Percentiles rank a stretch among this genome's conserved stretches.
These are phyloP conservation scores for Sepiola atlantica DNA, from an alignment of 2,888 invertebrate species.

Conservation along the genomic window DNA sequence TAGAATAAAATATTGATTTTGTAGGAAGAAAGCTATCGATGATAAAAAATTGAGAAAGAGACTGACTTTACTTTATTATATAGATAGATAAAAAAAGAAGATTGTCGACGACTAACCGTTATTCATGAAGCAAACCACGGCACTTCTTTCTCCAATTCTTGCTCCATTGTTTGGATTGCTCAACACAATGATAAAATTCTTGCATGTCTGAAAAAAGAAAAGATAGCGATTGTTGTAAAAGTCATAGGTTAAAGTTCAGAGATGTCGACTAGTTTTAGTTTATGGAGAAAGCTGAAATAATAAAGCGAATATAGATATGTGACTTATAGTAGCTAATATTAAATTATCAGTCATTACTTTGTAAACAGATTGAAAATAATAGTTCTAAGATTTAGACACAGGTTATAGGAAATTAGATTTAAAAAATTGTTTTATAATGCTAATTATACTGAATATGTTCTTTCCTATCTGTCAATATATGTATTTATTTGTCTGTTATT, in stretches of 20 bases:
- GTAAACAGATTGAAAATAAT: neutral
- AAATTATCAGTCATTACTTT: no score
- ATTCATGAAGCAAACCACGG: conserved; percentile 69
- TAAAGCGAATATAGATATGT: neutral
- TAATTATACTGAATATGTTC: no score
- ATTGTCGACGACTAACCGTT: conserved; percentile 60
- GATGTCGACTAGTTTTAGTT: neutral
- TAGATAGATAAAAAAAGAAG: no score
- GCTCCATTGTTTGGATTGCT: conserved; percentile 72
- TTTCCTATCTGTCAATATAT: neutral
- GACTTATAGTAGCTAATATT: neutral
- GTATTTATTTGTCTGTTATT: neutral
- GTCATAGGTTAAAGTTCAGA: neutral
- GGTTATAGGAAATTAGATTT: no score
- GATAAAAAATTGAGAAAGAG: no score
- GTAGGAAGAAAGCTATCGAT: no score
- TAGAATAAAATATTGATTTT: no score
- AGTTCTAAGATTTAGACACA: neutral
- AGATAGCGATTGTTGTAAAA: neutral
- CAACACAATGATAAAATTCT: conserved; percentile 71
- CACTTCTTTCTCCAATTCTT: conserved; percentile 69
- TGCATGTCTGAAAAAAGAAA: conserved; percentile 63
- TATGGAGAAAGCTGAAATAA: neutral
- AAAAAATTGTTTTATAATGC: no score
- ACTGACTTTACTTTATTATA: no score